phyloP scores from a whole-genome alignment of 2,113 vertebrate genomes.

The Strigops habroptila region DNA sequence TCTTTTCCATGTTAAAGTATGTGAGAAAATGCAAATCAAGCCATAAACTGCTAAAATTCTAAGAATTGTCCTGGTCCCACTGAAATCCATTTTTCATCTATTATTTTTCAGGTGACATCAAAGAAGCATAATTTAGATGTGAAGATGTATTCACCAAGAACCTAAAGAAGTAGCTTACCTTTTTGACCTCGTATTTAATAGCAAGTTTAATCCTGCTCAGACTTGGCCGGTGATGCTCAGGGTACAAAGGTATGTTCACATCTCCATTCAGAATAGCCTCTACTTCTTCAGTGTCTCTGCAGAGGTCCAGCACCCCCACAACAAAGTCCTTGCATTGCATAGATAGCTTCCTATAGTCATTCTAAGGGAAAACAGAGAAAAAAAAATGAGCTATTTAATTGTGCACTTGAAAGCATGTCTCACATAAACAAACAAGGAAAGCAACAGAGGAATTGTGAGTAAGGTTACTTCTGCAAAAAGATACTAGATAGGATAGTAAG shows the following conservation, averaged over 20 bases:
- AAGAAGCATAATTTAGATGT: not conserved
- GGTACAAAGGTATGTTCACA: constrained; percentile 82
- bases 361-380: constrained; percentile 73
- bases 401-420: no score
- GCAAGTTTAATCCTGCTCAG: constrained; percentile 92
- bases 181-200: constrained; percentile 98
- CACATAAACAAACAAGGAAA: not conserved
- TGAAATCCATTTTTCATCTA: not conserved
- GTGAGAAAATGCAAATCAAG: not conserved
- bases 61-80: not conserved
- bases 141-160: not conserved
- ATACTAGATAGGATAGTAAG: not conserved
- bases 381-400: not conserved
- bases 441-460: not conserved
- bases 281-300: constrained; percentile 95
- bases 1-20: not conserved
- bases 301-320: constrained; percentile 94
- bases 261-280: constrained; percentile 96
- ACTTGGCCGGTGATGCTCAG: constrained; percentile 88
- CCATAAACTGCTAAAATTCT: rapidly evolving
- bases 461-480: not conserved
- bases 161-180: constrained; percentile 75
- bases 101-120: not conserved
- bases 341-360: constrained; percentile 96
- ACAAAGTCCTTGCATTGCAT: constrained; percentile 99